These are phyloP conservation scores for Drosophila niveifrons DNA, from an alignment of 2,888 invertebrate genomes.

Conservation along the genomic window DNA sequence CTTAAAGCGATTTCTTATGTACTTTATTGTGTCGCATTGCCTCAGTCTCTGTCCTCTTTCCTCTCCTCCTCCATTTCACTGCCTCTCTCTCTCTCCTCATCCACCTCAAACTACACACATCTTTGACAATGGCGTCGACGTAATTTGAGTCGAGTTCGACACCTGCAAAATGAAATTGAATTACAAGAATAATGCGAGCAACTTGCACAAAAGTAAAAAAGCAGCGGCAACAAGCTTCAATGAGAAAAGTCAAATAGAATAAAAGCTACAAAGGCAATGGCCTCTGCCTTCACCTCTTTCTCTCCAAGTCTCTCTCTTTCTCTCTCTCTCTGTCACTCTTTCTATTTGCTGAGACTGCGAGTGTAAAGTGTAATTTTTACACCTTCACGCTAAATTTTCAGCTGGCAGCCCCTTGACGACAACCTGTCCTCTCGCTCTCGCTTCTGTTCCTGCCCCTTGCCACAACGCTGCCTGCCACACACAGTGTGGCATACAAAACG, in stretches of 20 bases:
- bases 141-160: conserved; percentile 55
- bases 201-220: conserved; percentile 25
- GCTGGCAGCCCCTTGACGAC: conserved; percentile 14
- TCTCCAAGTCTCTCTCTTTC: background rate
- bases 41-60: background rate
- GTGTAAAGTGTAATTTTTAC: conserved; percentile 76
- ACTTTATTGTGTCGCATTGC: background rate
- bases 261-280: conserved; percentile 26
- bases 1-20: too few relatives aligned
- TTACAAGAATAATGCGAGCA: conserved; percentile 52
- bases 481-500: conserved; percentile 46
- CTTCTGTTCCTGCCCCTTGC: background rate
- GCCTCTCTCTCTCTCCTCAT: background rate
- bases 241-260: conserved; percentile 46
- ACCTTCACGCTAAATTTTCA: conserved; percentile 71
- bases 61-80: background rate
- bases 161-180: conserved; percentile 62
- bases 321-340: background rate
- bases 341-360: conserved; percentile 32
- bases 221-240: conserved; percentile 26
- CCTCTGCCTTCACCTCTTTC: conserved; percentile 9
- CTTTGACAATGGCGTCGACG: conserved; percentile 40
- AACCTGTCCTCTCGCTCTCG: background rate
- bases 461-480: background rate
- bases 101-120: conserved; percentile 6